Percentiles rank a stretch among this genome's conserved stretches.
Evolutionary conservation across 2,888 invertebrate genomes (phyloP).

Genomic region (Heteromurus nitidus): DNA sequence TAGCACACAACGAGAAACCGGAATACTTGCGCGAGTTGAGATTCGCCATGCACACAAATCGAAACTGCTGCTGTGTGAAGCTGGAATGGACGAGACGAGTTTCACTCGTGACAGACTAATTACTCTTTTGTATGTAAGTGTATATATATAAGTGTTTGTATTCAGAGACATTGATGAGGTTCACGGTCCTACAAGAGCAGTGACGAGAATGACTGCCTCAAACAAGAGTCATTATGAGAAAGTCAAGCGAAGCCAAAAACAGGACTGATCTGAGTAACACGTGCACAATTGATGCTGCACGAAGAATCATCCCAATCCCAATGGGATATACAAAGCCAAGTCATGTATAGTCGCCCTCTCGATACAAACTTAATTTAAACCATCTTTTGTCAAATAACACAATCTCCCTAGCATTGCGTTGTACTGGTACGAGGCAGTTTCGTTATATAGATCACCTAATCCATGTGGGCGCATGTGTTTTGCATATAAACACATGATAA

Average conservation of each 20-base stretch:
- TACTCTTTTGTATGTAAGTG: not conserved
- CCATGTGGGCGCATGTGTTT: not conserved
- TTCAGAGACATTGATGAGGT: constrained; percentile 48
- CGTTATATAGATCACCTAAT: not conserved
- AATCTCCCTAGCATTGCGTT: not conserved
- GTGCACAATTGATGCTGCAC: constrained; percentile 30
- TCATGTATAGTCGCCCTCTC: not conserved
- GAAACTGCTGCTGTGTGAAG: not conserved
- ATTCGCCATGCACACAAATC: not conserved
- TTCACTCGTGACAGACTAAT: not conserved
- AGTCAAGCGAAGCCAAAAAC: constrained; percentile 15
- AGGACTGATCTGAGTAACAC: constrained; percentile 47
- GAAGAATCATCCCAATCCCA: not conserved
- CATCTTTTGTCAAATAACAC: not conserved
- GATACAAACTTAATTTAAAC: not conserved
- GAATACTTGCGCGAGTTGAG: too few relatives aligned
- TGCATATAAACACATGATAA: not conserved
- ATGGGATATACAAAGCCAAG: not conserved
- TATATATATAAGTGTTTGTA: too few relatives aligned
- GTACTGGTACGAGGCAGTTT: not conserved
- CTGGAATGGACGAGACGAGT: not conserved
- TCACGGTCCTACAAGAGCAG: constrained; percentile 25
- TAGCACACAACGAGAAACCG: not conserved
- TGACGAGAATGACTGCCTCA: constrained; percentile 12
- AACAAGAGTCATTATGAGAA: not conserved